Conservation (phyloP, 2,888 invertebrate species). For the Heterodera filipjevi region DNA sequence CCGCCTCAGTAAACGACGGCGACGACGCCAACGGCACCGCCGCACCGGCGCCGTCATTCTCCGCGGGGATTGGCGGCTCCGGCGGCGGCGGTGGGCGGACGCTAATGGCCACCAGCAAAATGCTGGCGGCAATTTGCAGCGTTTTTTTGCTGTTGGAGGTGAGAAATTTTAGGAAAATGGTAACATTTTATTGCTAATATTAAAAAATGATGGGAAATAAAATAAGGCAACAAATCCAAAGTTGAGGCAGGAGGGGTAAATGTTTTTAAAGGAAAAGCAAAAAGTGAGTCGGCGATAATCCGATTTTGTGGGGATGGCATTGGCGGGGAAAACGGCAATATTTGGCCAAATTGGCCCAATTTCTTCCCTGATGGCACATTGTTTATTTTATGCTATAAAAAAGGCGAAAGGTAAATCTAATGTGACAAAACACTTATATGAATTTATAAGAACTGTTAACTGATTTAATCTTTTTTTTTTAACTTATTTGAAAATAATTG, state of each 20-base stretch:
- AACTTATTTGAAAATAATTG: too few species aligned
- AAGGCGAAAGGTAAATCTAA: neutral
- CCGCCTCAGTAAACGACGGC: neutral
- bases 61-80: conserved; percentile 18
- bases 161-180: conserved; percentile 4
- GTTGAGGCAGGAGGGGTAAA: neutral
- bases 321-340: neutral
- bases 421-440: too few species aligned
- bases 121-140: conserved; percentile 54
- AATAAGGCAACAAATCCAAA: neutral
- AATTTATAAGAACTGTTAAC: too few species aligned
- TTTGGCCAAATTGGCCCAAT: neutral
- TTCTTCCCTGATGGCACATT: neutral
- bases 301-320: conserved; percentile 17
- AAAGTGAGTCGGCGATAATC: conserved; percentile 2
- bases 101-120: conserved; percentile 55
- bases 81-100: conserved; percentile 39
- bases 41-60: neutral
- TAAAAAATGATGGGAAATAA: too few species aligned
- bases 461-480: too few species aligned
- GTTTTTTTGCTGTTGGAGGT: conserved; percentile 56
- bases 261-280: neutral
- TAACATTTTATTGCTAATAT: too few species aligned
- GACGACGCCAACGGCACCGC: conserved; percentile 17
- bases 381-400: neutral